These are phyloP conservation scores for Theristicus caerulescens DNA, from an alignment of 2,113 vertebrate genomes.

Conservation along the genomic window DNA sequence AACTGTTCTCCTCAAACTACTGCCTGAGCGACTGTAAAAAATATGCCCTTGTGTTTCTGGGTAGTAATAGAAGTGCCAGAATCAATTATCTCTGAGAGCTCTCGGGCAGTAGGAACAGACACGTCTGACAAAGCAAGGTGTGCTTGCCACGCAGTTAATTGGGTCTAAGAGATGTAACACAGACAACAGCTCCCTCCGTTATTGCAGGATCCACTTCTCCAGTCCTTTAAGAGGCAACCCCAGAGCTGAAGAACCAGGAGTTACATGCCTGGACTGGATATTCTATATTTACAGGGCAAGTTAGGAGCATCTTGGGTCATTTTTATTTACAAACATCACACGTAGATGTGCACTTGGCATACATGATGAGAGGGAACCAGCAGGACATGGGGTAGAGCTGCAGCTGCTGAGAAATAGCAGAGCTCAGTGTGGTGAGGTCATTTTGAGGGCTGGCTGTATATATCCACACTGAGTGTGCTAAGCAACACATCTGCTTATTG, in stretches of 20 bases:
- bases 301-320: not conserved
- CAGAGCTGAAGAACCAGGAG: not conserved
- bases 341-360: not conserved
- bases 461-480: fast-evolving
- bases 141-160: not conserved
- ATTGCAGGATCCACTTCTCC: not conserved
- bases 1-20: not conserved
- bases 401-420: not conserved
- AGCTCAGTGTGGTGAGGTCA: not conserved
- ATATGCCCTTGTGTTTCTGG: conserved; percentile 13
- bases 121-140: not conserved
- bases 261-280: not conserved
- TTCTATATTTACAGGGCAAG: not conserved
- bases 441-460: not conserved
- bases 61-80: conserved; percentile 51
- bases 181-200: not conserved
- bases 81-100: conserved; percentile 22
- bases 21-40: not conserved
- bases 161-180: not conserved
- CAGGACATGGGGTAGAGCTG: not conserved
- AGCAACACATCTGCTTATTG: not conserved
- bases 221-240: not conserved
- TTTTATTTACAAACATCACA: not conserved
- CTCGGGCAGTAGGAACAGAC: not conserved
- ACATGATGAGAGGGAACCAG: fast-evolving